Evolutionary conservation across 2,797 vertebrate species (phyloP).

Genomic region (Macrochelys suwanniensis): DNA sequence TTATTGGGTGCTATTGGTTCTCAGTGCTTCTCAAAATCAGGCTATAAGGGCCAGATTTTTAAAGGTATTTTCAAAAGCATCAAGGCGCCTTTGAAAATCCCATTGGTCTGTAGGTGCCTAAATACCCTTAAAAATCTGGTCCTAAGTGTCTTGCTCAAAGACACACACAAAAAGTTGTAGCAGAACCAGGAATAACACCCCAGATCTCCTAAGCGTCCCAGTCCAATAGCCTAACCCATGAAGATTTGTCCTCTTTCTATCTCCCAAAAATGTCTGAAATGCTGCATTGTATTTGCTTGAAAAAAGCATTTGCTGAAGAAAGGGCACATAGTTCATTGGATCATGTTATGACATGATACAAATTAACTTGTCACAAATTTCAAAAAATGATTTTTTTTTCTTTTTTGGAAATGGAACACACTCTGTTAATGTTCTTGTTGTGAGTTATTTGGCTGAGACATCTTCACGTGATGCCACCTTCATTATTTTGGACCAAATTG

Average conservation of each 20-base stretch:
- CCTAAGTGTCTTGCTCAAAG: neutral
- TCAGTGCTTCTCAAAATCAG: neutral
- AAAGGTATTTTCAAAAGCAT: neutral
- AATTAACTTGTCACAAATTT: constrained; percentile 37
- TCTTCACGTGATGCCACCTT: constrained; percentile 52
- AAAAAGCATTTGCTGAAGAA: constrained; percentile 15
- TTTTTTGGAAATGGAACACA: constrained; percentile 38
- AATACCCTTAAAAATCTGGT: neutral
- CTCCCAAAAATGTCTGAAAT: neutral
- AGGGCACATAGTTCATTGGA: neutral
- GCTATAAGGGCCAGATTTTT: neutral
- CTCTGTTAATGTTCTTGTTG: constrained; percentile 14
- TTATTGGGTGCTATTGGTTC: neutral
- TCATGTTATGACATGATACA: constrained; percentile 20
- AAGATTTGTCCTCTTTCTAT: neutral
- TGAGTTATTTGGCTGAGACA: constrained; percentile 33
- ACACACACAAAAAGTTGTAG: neutral
- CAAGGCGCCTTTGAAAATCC: neutral
- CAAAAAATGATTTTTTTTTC: constrained; percentile 8
- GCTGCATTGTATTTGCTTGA: neutral
- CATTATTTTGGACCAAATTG: constrained; percentile 56
- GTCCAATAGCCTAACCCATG: neutral
- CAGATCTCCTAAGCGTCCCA: neutral
- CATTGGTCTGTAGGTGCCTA: neutral
- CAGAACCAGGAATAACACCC: constrained; percentile 1